These are phyloP conservation scores for Epinephelus cyanopodus DNA, from an alignment of 2,113 vertebrate species.

Conservation along the genomic window DNA sequence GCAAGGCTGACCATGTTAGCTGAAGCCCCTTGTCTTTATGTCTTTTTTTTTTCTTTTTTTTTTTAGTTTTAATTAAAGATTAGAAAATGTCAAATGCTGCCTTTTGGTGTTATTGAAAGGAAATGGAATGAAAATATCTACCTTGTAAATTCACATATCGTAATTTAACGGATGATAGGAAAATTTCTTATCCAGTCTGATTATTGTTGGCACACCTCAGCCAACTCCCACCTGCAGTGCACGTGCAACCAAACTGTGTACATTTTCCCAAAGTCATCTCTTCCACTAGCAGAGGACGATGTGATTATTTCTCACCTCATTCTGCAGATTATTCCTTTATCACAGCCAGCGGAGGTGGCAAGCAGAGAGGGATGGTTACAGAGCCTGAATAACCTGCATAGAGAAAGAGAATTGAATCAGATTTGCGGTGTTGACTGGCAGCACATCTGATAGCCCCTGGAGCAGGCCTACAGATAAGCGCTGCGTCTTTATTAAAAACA, in stretches of 20 bases:
- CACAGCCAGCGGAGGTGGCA: conserved; percentile 59
- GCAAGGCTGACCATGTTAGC: conserved; percentile 18
- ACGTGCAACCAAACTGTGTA: conserved; percentile 38
- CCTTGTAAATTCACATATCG: background rate
- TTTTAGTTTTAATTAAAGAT: background rate
- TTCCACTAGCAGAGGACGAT: conserved; percentile 67
- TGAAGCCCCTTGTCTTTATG: background rate
- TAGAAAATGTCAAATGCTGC: conserved; percentile 1
- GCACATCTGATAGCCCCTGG: conserved; percentile 82
- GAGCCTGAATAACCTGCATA: conserved; percentile 77
- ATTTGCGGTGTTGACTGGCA: conserved; percentile 80
- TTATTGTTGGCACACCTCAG: conserved; percentile 12
- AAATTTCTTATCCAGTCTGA: conserved; percentile 8
- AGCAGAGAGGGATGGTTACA: conserved; percentile 64
- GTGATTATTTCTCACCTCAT: conserved; percentile 79
- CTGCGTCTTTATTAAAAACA: conserved; percentile 81
- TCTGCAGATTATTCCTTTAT: conserved; percentile 81
- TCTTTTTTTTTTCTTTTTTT: background rate
- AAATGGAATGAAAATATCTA: background rate
- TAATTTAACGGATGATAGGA: background rate
- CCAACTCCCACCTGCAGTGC: conserved; percentile 23
- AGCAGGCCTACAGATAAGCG: conserved; percentile 80
- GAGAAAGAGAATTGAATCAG: conserved; percentile 76
- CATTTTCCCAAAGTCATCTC: conserved; percentile 75
- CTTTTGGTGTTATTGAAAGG: background rate